phyloP scores from a whole-genome alignment of 2,113 vertebrate species.

The Origma solitaria region DNA sequence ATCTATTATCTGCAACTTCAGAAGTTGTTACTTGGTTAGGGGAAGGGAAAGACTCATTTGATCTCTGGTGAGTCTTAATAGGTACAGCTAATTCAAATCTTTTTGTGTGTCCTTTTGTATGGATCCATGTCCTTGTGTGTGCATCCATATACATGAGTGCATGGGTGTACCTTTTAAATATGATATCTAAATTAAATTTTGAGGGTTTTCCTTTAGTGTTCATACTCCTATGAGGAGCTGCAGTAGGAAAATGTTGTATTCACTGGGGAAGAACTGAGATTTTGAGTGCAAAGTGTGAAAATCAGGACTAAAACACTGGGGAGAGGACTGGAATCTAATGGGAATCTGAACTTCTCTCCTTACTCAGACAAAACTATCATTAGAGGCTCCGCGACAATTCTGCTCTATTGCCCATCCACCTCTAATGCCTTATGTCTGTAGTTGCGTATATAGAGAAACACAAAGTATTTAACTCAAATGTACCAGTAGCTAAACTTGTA shows the following conservation, averaged over 20 bases:
- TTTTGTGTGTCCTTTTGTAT: neutral
- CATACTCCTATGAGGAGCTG: neutral
- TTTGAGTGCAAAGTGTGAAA: neutral
- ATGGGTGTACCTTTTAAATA: neutral
- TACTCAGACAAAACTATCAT: neutral
- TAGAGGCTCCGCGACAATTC: neutral
- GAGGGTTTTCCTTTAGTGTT: neutral
- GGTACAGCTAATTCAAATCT: neutral
- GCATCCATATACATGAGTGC: neutral
- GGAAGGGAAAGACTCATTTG: neutral
- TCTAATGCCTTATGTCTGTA: neutral
- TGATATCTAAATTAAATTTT: neutral
- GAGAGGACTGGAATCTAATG: neutral
- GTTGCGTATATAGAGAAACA: neutral
- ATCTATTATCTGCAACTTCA: neutral
- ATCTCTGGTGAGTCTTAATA: neutral
- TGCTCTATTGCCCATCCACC: neutral
- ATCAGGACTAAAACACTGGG: neutral
- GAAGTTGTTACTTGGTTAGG: neutral
- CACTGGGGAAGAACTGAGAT: neutral
- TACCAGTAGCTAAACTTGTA: conserved; percentile 46
- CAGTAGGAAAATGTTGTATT: neutral
- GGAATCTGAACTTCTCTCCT: neutral
- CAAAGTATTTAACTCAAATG: conserved; percentile 12
- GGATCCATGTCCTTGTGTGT: neutral